Base-by-base conservation (phyloP, 2,113 vertebrate species). In the Columba janthina region DNA sequence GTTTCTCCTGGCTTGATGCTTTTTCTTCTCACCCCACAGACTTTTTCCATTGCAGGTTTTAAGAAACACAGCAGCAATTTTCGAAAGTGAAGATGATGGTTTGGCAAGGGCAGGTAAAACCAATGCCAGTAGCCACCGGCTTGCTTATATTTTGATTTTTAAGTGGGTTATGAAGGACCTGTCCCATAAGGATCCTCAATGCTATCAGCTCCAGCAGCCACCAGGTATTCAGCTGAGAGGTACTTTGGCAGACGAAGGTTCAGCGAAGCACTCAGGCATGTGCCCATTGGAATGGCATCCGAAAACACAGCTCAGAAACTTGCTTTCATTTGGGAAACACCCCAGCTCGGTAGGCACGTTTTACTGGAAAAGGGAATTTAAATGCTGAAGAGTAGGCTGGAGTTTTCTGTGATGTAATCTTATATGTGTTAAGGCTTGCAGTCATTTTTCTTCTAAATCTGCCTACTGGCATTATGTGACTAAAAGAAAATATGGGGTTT, bases 251-350 rank as follows among this genome's bases (percentile, higher is more conserved):
- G 60, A 6, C 42, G 26, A 75, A n/a, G 38, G 42, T 19, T 89
- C 83, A 90, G 69, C 66, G 31, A 74, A 85, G 70, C 87, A 19
- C 42, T 91, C 85, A 91, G 28, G 88, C 46, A 2, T 3, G 18
- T 92, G 60, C 90, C 80, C 76, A 84, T 76, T 34, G 87, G 62
- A 91, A 95, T 89, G 84, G 87, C 87, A 91, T 82, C 88, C 5
- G 1, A 79, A 83, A 57, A 34, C 54, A 34, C 0, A 2, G 74
- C 58, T 89, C 84, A 36, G 76, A 26, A 85, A 50, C 36, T 42
- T 46, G 50, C 65, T 60, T 61, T 40, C 29, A 4, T 69, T 75
- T 75, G 80, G 84, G 87, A 79, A 78, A 87, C 62, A 67, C 70
- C 80, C 76, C 74, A 46, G 75, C 82, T 83, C 79, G 10, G 82